Conservation (phyloP, 2,888 invertebrate species). For the Amblyjoppa proteus region DNA sequence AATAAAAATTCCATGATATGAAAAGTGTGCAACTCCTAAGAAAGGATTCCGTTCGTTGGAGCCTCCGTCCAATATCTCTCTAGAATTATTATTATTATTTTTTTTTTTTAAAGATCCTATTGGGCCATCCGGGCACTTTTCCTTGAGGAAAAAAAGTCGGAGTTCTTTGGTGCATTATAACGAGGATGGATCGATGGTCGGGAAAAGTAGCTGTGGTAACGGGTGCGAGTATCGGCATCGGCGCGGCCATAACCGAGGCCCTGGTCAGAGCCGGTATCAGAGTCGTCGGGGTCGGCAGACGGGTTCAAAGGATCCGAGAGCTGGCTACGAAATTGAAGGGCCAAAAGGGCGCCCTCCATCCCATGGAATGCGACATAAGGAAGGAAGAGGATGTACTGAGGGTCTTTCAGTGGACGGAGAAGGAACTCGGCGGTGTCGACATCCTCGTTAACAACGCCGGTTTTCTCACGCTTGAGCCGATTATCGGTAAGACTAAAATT, state of each 20-base stretch:
- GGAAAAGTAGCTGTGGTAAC: conserved; percentile 89
- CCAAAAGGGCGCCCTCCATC: conserved; percentile 80
- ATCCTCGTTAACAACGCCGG: conserved; percentile 88
- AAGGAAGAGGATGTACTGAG: conserved; percentile 86
- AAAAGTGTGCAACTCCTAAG: too few species aligned
- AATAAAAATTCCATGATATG: too few species aligned
- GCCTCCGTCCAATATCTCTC: too few species aligned
- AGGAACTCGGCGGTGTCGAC: conserved; percentile 86
- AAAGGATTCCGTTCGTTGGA: too few species aligned
- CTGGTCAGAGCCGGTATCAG: conserved; percentile 86
- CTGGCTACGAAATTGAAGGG: conserved; percentile 67
- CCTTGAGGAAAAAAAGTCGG: too few species aligned
- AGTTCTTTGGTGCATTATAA: not conserved
- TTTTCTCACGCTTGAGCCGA: conserved; percentile 76
- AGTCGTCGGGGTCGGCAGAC: conserved; percentile 87
- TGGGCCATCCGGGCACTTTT: too few species aligned
- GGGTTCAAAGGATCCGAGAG: conserved; percentile 84
- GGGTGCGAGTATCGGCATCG: conserved; percentile 89
- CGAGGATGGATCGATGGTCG: conserved; percentile 87
- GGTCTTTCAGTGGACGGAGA: conserved; percentile 86
- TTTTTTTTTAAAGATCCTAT: too few species aligned
- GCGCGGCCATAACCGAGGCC: conserved; percentile 84
- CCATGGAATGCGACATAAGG: conserved; percentile 86
- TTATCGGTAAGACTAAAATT: conserved; percentile 77
- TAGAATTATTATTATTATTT: too few species aligned